Evolutionary conservation across 2,797 vertebrate genomes (phyloP).

Genomic region (Tokudaia tokunoshimensis): DNA sequence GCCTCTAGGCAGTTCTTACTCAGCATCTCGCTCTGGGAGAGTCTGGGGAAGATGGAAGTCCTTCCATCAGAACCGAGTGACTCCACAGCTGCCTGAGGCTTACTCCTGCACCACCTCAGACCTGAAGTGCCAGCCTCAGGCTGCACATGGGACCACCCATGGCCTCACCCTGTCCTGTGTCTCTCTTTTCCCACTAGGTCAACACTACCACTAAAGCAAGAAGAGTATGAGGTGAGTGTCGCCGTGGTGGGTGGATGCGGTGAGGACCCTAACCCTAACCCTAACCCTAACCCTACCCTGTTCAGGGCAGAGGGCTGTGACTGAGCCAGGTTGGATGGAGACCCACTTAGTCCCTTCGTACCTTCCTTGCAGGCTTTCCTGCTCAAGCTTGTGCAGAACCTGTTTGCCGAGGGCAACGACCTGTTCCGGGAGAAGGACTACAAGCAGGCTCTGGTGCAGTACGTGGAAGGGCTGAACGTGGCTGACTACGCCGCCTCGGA

Average conservation of each 20-base stretch:
- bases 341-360: background rate
- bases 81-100: background rate
- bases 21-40: background rate
- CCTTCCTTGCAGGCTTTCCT: conserved; percentile 92
- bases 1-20: background rate
- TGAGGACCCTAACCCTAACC: too few relatives aligned
- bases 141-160: background rate
- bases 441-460: conserved; percentile 94
- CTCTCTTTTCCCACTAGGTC: conserved; percentile 90
- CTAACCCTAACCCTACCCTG: too few relatives aligned
- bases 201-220: conserved; percentile 96
- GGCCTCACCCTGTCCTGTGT: background rate
- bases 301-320: background rate
- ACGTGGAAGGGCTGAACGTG: conserved; percentile 96
- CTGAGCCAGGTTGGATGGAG: background rate
- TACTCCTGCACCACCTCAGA: background rate
- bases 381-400: conserved; percentile 96
- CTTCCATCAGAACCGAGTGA: background rate
- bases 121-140: background rate
- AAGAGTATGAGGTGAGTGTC: conserved; percentile 96
- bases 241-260: background rate
- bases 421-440: conserved; percentile 95
- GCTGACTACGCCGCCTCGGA: conserved; percentile 96
- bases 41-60: background rate
- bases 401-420: conserved; percentile 97